Evolutionary conservation across 2,888 invertebrate genomes (phyloP).

Genomic region (Drosophila barbarae): DNA sequence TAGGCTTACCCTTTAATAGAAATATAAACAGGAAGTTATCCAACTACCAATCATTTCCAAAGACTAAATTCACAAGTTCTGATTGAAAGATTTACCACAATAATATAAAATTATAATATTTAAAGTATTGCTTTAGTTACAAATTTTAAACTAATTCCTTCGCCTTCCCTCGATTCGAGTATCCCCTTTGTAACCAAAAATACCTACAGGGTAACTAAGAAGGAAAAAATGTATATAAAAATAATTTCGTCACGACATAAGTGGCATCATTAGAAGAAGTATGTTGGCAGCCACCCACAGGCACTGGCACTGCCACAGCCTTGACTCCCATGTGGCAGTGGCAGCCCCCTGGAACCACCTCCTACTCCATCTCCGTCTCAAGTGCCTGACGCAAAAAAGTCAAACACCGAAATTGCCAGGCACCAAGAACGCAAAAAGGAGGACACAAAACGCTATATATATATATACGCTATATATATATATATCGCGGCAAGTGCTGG

Average conservation of each 20-base stretch:
- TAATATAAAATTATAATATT: too few relatives aligned
- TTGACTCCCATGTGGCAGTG: slow-evolving; percentile 6
- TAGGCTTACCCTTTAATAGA: background rate
- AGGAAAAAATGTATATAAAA: slow-evolving; percentile 54
- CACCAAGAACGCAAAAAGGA: slow-evolving; percentile 36
- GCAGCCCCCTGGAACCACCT: slow-evolving; percentile 2
- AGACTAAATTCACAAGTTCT: background rate
- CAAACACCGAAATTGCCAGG: slow-evolving; percentile 70
- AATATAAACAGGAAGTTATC: background rate
- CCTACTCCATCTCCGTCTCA: slow-evolving; percentile 50
- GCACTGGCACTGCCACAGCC: slow-evolving; percentile 22
- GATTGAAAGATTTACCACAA: too few relatives aligned
- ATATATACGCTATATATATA: slow-evolving; percentile 15
- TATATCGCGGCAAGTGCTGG: slow-evolving; percentile 48
- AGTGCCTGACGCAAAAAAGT: slow-evolving; percentile 69
- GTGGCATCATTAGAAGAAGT: slow-evolving; percentile 72
- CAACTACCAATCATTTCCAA: background rate
- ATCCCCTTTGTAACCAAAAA: background rate
- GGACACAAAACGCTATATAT: slow-evolving; percentile 45
- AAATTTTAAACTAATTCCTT: background rate
- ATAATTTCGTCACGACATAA: slow-evolving; percentile 76
- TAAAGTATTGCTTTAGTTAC: background rate
- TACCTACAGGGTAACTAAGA: slow-evolving; percentile 41
- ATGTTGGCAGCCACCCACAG: slow-evolving; percentile 50
- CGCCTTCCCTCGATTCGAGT: background rate